Evolutionary conservation across 2,888 invertebrate genomes (phyloP), one percentile per base, ranked within the genome.

Genomic region (Acronicta leporina): DNA sequence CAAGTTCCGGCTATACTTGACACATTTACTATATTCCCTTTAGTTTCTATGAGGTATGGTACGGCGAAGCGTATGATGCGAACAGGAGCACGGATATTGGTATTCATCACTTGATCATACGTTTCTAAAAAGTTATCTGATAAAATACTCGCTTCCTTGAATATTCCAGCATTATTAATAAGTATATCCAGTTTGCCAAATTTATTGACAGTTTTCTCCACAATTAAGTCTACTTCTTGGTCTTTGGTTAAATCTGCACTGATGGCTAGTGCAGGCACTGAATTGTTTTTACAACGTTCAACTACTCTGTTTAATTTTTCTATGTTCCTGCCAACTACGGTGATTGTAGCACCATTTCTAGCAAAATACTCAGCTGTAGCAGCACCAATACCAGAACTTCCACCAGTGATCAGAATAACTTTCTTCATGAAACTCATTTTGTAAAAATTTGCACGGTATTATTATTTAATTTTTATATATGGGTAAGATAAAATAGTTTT

Each of bases 361-460:
- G 85, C 77, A 16, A 88, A 87, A 0, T 59, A 15, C 9, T 83
- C 59, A 0, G 87, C 88, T 10, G 82, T 79, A 0, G 85, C 70
- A 1, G 86, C 87, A 10, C 90, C 89, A 2, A 89, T 88, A 0
- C 89, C 87, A 0, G 86, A 81, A 58, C 87, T 86, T 0, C 80
- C 84, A 1, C 88, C 88, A 0, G 86, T 87, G 5, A 89, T 74
- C 5, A 89, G 55, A 2, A 87, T 85, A 0, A 87, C 84, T 82
- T 87, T 89, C 9, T 79, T 68, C 9, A 51, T 20, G 20, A 87
- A 87, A 78, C 79, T 81, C 86, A 86, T 88, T 33, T 1, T 27
- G 6, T 27, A 5, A 27, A 27, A 7, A 27, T 5, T 4, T 20
- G 20, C 27, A 27, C 25, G 5, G 25, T 25, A 2, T 5, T n/a